These are phyloP conservation scores for Dipodomys spectabilis DNA, from an alignment of 2,113 vertebrate species.

Conservation along the genomic window DNA sequence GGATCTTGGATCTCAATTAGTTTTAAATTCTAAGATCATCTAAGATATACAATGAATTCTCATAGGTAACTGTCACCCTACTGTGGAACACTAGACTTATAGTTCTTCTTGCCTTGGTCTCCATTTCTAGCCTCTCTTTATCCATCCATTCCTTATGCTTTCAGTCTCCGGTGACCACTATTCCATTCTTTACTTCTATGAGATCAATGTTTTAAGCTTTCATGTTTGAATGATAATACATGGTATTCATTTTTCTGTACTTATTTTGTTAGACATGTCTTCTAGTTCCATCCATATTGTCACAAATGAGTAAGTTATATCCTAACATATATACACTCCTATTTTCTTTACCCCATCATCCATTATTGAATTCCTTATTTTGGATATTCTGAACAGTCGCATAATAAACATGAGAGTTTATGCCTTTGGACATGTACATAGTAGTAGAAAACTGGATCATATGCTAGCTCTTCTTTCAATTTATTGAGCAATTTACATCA, in stretches of 20 bases:
- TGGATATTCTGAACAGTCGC: not conserved
- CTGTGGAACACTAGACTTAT: not conserved
- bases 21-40: not conserved
- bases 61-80: not conserved
- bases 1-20: not conserved
- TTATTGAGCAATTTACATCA: not conserved
- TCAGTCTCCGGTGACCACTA: not conserved
- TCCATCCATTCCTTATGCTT: not conserved
- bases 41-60: not conserved
- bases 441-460: not conserved
- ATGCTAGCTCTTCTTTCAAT: not conserved
- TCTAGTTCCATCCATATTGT: not conserved
- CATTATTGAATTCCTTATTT: not conserved
- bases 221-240: not conserved
- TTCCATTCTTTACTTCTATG: not conserved
- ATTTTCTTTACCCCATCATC: not conserved
- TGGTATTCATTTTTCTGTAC: not conserved
- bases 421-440: not conserved
- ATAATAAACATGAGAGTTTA: not conserved
- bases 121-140: not conserved
- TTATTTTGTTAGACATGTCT: not conserved
- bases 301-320: not conserved
- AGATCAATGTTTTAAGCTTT: not conserved
- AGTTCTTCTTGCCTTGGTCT: not conserved
- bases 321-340: not conserved